Conservation (phyloP, 1,140 invertebrate species). For the Heliothis subflexa region DNA sequence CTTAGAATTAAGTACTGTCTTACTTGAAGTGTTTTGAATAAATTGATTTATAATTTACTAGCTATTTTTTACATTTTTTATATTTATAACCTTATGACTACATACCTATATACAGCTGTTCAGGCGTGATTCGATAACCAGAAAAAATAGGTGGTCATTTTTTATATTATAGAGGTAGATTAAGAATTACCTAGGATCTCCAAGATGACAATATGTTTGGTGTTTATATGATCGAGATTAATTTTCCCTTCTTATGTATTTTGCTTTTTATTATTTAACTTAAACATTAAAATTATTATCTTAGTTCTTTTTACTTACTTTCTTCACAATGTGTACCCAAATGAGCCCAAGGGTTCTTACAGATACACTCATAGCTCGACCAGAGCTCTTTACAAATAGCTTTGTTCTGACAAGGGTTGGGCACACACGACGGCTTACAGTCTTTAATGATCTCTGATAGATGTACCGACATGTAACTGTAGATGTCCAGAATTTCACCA, state of each 20-base stretch:
- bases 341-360: conserved; percentile 96
- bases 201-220: too few relatives aligned
- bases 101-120: too few relatives aligned
- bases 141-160: too few relatives aligned
- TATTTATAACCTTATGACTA: too few relatives aligned
- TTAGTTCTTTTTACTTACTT: conserved; percentile 89
- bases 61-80: too few relatives aligned
- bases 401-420: conserved; percentile 96
- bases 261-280: not conserved
- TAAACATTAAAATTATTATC: not conserved
- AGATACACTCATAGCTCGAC: conserved; percentile 96
- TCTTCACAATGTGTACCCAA: conserved; percentile 95
- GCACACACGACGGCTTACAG: conserved; percentile 97
- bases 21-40: not conserved
- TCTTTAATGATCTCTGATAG: conserved; percentile 96
- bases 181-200: too few relatives aligned
- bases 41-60: not conserved
- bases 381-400: conserved; percentile 96
- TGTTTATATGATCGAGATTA: too few relatives aligned
- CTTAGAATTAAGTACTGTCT: too few relatives aligned
- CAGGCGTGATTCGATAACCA: too few relatives aligned
- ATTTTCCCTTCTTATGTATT: not conserved
- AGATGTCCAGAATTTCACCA: conserved; percentile 95
- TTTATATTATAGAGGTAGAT: too few relatives aligned
- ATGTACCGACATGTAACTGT: conserved; percentile 97